Evolutionary conservation across 2,797 vertebrate genomes (phyloP), one percentile per base, ranked within the genome.

Genomic region (Crocodylus rhombifer): DNA sequence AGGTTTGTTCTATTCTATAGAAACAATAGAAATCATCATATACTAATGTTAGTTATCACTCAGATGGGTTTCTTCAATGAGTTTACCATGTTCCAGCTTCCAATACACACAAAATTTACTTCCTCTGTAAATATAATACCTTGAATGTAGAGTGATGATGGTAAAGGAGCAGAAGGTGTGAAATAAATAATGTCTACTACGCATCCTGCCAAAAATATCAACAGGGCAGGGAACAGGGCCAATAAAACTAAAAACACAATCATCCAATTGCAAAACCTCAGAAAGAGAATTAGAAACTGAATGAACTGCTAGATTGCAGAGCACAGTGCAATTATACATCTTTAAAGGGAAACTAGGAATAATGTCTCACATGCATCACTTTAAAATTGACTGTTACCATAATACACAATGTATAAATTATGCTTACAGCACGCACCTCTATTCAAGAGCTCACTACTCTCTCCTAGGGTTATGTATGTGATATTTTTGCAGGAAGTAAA

Each of bases 361-460:
- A 30, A 18, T 61, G 33, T 62, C 65, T 3, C 7, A 69, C 15
- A 30, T 65, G 16, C 30, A 69, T 36, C 18, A 36, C 36, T 21
- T 69, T 36, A 36, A 69, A 36, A 36, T 21, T 23, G 67, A 23
- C 36, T 20, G 20, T 33, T 4, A 6, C 78, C 69, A 57, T 74
- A 2, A 0, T 0, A 5, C 69, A 75, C 26, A 86, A 13, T 0
- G 0, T 2, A 21, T 3, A 30, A 51, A 57, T 12, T 36, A 2
- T 2, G 62, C 5, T 67, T 69, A 80, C 13, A 28, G 65, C 57
- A 3, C 1, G 21, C 57, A 1, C 1, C 0, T 74, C 77, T 88
- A 69, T 25, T 67, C 11, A 84, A 1, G 28, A 23, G 14, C 65
- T 65, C 23, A 60, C 12, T 55, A 79, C 62, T 30, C 7, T 79